These are phyloP conservation scores for Eriocheir sinensis DNA, from an alignment of 1,140 invertebrate genomes.

Conservation along the genomic window DNA sequence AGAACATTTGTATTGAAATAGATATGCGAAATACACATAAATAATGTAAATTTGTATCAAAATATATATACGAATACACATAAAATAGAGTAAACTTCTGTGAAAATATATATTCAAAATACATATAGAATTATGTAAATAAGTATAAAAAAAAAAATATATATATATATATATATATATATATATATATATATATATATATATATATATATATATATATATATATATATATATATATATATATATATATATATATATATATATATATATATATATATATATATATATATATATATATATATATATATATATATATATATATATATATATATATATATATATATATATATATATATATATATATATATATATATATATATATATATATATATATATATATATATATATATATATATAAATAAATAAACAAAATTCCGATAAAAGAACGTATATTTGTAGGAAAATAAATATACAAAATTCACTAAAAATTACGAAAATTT, in stretches of 20 bases:
- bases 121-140: too few relatives aligned
- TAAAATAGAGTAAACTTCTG: too few relatives aligned
- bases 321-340: slow-evolving; percentile 48
- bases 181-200: slow-evolving; percentile 35
- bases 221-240: slow-evolving; percentile 42
- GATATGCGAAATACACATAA: too few relatives aligned
- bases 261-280: slow-evolving; percentile 34
- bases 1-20: too few relatives aligned
- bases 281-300: slow-evolving; percentile 53
- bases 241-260: slow-evolving; percentile 41
- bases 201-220: slow-evolving; percentile 45
- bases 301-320: slow-evolving; percentile 51
- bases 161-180: slow-evolving; percentile 19
- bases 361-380: slow-evolving; percentile 51
- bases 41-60: too few relatives aligned
- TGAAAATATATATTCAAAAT: too few relatives aligned
- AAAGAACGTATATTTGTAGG: too few relatives aligned
- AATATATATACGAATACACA: too few relatives aligned
- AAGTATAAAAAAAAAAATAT: too few relatives aligned
- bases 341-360: slow-evolving; percentile 51
- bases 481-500: too few relatives aligned
- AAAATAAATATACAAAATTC: too few relatives aligned
- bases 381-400: slow-evolving; percentile 51
- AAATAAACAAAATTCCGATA: too few relatives aligned
- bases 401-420: slow-evolving; percentile 47